These are phyloP conservation scores for Actinia equina DNA, from an alignment of 64 coral and sea anemone species.

Conservation along the genomic window DNA sequence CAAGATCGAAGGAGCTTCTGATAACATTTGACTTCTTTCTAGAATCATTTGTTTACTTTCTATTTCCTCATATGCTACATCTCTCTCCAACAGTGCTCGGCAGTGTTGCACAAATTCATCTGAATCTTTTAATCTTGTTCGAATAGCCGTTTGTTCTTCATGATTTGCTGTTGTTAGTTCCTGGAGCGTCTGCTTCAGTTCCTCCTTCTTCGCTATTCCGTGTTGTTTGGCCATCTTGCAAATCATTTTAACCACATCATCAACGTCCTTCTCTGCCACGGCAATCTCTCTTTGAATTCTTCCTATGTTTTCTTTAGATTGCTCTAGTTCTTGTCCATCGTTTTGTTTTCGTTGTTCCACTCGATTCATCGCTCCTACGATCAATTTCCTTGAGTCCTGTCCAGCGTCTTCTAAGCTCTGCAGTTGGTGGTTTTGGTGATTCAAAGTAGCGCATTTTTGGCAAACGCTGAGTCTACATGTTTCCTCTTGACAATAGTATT, in stretches of 20 bases:
- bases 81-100: too few relatives aligned
- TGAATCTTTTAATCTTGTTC: too few relatives aligned
- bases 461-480: background rate
- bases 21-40: too few relatives aligned
- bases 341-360: background rate
- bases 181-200: too few relatives aligned
- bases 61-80: too few relatives aligned
- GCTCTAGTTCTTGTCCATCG: background rate
- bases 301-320: background rate
- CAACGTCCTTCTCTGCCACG: background rate
- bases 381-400: background rate
- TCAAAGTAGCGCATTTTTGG: background rate
- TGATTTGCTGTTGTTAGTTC: too few relatives aligned
- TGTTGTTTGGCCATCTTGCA: background rate
- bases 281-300: background rate
- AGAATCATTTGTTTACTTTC: too few relatives aligned
- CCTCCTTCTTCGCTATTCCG: too few relatives aligned
- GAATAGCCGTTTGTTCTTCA: too few relatives aligned
- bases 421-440: background rate
- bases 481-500: background rate
- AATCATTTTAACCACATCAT: background rate
- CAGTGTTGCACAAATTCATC: too few relatives aligned
- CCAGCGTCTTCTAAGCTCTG: background rate
- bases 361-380: background rate
- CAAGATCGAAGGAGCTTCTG: too few relatives aligned